A percentile compares a stretch with the other conserved stretches of the same genome.
Conservation (phyloP, 2,888 invertebrate species). For the Scaptomyza polygonia region DNA sequence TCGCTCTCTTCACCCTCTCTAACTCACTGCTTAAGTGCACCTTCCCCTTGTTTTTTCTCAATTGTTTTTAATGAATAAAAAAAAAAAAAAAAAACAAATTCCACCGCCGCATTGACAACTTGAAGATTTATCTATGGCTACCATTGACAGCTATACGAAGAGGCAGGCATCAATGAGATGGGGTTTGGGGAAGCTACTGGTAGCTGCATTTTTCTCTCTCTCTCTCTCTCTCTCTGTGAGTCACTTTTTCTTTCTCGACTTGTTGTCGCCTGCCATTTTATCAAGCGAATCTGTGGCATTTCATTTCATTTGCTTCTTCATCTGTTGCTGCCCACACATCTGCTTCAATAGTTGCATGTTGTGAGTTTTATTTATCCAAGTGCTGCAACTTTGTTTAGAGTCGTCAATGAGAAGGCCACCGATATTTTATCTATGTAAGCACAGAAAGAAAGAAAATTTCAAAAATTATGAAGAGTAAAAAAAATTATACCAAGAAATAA, state of each 20-base stretch:
- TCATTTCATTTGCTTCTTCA: conserved; percentile 58
- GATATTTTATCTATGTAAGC: conserved; percentile 69
- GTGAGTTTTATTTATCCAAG: conserved; percentile 6
- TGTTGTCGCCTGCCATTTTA: conserved; percentile 74
- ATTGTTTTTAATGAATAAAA: conserved; percentile 17
- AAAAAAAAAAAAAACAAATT: too few species aligned
- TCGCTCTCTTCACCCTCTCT: too few species aligned
- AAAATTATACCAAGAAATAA: too few species aligned
- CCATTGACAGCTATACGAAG: conserved; percentile 51
- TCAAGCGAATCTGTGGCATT: conserved; percentile 76
- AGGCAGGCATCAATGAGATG: conserved; percentile 34
- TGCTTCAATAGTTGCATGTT: conserved; percentile 20
- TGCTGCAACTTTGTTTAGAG: conserved; percentile 35
- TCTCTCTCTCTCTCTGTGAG: too few species aligned
- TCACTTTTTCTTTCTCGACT: conserved; percentile 75
- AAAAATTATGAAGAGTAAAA: too few species aligned
- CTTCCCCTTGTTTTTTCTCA: conserved; percentile 12
- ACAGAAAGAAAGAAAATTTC: background rate
- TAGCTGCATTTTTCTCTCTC: conserved; percentile 10
- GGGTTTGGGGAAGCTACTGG: conserved; percentile 17
- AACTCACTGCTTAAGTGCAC: background rate
- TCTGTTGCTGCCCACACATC: conserved; percentile 64
- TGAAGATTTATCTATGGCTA: conserved; percentile 59
- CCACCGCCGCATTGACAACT: conserved; percentile 56
- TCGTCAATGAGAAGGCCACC: conserved; percentile 58